Evolutionary conservation across 2,888 invertebrate genomes (phyloP), one percentile per base, ranked within the genome.

Genomic region (Scotopteryx bipunctaria): DNA sequence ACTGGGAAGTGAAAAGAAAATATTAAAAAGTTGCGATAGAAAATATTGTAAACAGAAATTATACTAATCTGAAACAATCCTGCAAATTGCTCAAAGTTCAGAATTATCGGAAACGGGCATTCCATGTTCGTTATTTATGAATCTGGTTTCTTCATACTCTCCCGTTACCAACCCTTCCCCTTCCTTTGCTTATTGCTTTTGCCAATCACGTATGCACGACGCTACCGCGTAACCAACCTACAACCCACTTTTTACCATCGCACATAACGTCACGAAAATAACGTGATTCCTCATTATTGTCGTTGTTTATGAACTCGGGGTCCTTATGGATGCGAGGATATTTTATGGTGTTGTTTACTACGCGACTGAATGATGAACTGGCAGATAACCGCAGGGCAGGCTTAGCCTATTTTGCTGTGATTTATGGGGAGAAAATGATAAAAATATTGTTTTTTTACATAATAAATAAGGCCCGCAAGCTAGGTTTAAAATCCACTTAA

Each of bases 321-420:
- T 47, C 23, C 21, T 25, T 47, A 29, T 16, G 21, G 5, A 31
- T 37, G 13, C 42, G 21, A 29, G 31, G 40, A 47, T n/a, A n/a
- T n/a, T 50, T 47, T 55, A 55, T 56, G 25, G 36, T 17, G 44
- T 48, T 56, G 47, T 44, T 50, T 41, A 51, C 55, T 41, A 19
- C 40, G 42, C 31, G 17, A 21, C 36, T 36, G 21, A 53, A 43
- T 48, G 43, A 53, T 44, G 37, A 35, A 48, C 31, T 35, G 13
- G 25, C 21, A 37, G 37, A 47, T 43, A 42, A 29, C 36, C n/a
- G 9, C 19, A 23, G 38, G 53, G 43, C 14, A 23, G 33, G 38
- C 33, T 44, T 21, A 40, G 43, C 38, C 38, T 23, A 43, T 53
- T 44, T 15, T 13, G 5, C 37, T 9, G 21, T 40, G 43, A 53